Evolutionary conservation across 2,888 invertebrate species (phyloP), one percentile per base, ranked within the genome.

Genomic region (Electrophaes corylata): DNA sequence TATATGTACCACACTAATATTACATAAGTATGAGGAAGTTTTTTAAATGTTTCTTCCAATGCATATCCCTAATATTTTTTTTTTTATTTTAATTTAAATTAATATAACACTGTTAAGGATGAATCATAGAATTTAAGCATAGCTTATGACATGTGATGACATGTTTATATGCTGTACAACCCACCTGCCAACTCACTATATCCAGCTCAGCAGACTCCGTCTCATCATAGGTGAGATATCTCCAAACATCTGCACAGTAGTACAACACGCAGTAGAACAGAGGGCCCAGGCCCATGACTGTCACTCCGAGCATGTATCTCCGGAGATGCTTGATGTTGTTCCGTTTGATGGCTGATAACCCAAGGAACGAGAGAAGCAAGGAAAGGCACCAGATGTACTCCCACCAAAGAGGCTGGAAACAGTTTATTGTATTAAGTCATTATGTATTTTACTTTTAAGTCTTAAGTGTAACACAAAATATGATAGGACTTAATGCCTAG

Each of bases 331-430:
- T 93, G 50, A 96, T 93, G 77, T 95, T 95, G 89, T 98, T 99
- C 69, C 94, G 95, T 72, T 97, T 95, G 67, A 97, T 94, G 35
- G 98, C 97, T 29, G 96, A 94, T 50, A 98, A 92, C 4, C 97
- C 98, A 57, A 98, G 90, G 84, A 98, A 95, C 11, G 97, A 96
- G 35, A 97, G 93, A 29, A 97, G 83, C 56, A 98, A 90, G 71
- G 98, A 98, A 18, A 95, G 86, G 69, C 97, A 95, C 98, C 98
- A 99, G 72, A 96, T 93, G 84, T 98, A 98, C 86, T 99, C 98
- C 98, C 98, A 99, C 89, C 95, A 94, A 44, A 96, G 88, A 1
- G 97, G 97, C 94, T 96, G 89, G 52, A 93, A 93, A 46, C 5
- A 10, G 26, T 58, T n/a, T 18, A 29, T 29, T 29, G 26, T 10